Evolutionary conservation across 2,888 invertebrate genomes (phyloP).

Genomic region (Oegoconia quadripuncta): DNA sequence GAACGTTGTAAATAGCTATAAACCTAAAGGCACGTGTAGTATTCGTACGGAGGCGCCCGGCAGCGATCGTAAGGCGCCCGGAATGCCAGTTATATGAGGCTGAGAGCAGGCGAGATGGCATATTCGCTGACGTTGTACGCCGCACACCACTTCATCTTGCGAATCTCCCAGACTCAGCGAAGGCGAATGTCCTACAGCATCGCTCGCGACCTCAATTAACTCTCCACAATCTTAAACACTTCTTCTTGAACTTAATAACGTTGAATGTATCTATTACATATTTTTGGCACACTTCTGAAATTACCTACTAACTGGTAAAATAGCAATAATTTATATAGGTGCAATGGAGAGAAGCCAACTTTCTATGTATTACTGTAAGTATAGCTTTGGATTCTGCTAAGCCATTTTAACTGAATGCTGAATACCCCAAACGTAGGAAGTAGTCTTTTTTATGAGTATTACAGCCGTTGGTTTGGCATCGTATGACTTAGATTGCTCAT

Average conservation of each 20-base stretch:
- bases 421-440: slow-evolving; percentile 29
- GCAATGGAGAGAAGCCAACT: slow-evolving; percentile 56
- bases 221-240: slow-evolving; percentile 12
- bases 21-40: slow-evolving; percentile 16
- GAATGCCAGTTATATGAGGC: slow-evolving; percentile 24
- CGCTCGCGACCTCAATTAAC: slow-evolving; percentile 41
- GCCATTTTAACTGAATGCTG: slow-evolving; percentile 30
- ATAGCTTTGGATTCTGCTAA: slow-evolving; percentile 28
- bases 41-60: slow-evolving; percentile 5
- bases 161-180: slow-evolving; percentile 35
- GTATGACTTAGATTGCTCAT: slow-evolving; percentile 15
- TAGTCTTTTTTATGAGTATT: slow-evolving; percentile 30
- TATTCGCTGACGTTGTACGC: slow-evolving; percentile 39
- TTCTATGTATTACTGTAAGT: slow-evolving; percentile 32
- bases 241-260: slow-evolving; percentile 11
- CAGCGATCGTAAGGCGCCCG: slow-evolving; percentile 8
- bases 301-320: slow-evolving; percentile 39
- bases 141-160: slow-evolving; percentile 37
- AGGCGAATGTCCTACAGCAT: slow-evolving; percentile 29
- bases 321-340: slow-evolving; percentile 48
- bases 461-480: slow-evolving; percentile 23
- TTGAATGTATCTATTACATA: slow-evolving; percentile 16
- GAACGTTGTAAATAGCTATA: slow-evolving; percentile 34
- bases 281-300: slow-evolving; percentile 39
- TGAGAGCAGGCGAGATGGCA: slow-evolving; percentile 35